Percentiles rank a stretch among this genome's conserved stretches.
Evolutionary conservation across 2,113 vertebrate species (phyloP).

Genomic region (Seriola quinqueradiata): DNA sequence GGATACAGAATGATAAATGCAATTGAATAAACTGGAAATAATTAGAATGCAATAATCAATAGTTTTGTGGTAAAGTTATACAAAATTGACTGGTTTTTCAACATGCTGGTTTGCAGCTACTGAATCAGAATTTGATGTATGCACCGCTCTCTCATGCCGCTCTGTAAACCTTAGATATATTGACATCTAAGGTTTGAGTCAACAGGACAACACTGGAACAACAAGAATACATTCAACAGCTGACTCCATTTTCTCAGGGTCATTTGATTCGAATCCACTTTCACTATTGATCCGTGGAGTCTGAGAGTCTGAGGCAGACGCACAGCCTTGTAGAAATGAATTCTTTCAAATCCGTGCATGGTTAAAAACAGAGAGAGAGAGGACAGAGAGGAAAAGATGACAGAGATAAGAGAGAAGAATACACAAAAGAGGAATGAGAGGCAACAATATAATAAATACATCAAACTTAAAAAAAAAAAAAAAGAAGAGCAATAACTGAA

Average conservation of each 20-base stretch:
- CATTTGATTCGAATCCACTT: conserved; percentile 44
- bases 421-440: conserved; percentile 16
- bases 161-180: no score
- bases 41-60: background rate
- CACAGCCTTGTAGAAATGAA: conserved; percentile 22
- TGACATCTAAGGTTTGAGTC: background rate
- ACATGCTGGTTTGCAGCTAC: background rate
- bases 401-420: background rate
- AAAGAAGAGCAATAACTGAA: background rate
- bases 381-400: background rate
- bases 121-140: background rate
- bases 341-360: conserved; percentile 56
- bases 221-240: conserved; percentile 13
- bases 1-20: no score
- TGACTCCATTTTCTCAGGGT: conserved; percentile 43
- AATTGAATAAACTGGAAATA: background rate
- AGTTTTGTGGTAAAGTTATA: background rate
- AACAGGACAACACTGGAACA: background rate
- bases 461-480: background rate
- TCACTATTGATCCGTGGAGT: conserved; percentile 65
- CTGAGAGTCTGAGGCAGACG: conserved; percentile 50
- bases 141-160: background rate
- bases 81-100: background rate
- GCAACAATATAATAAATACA: background rate
- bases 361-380: conserved; percentile 11